Evolutionary conservation across 1,140 invertebrate genomes (phyloP).

Genomic region (Drosophila subobscura): DNA sequence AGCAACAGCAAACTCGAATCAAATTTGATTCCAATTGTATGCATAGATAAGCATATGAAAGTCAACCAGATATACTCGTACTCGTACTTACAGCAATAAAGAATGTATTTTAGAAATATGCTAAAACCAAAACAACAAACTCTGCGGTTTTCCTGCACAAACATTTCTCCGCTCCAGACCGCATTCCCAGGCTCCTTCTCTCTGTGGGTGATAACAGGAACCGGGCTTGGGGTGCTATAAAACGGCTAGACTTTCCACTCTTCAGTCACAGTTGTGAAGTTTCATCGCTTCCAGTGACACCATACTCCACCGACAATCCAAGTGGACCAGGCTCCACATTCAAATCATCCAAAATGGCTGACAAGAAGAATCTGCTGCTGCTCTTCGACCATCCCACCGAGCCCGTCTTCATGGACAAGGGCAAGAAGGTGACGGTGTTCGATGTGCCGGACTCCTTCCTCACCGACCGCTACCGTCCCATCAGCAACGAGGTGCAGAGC

Average conservation of each 20-base stretch:
- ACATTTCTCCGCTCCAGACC: neutral
- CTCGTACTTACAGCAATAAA: slow-evolving; percentile 56
- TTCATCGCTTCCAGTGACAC: slow-evolving; percentile 26
- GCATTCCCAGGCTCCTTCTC: slow-evolving; percentile 6
- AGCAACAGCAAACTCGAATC: slow-evolving; percentile 48
- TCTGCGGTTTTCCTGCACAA: slow-evolving; percentile 34
- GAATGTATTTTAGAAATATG: slow-evolving; percentile 77
- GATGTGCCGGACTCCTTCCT: slow-evolving; percentile 86
- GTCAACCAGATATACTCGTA: slow-evolving; percentile 29
- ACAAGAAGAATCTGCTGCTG: slow-evolving; percentile 84
- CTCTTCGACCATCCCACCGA: slow-evolving; percentile 91
- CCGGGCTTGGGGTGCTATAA: slow-evolving; percentile 6
- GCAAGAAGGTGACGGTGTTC: slow-evolving; percentile 86
- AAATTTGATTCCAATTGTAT: slow-evolving; percentile 74
- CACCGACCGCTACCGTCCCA: slow-evolving; percentile 87
- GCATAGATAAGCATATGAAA: slow-evolving; percentile 49
- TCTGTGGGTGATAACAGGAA: slow-evolving; percentile 5
- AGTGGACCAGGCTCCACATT: too few relatives aligned
- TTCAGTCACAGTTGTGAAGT: slow-evolving; percentile 36
- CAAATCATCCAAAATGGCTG: slow-evolving; percentile 52
- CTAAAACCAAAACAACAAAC: slow-evolving; percentile 21
- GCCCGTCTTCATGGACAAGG: slow-evolving; percentile 89
- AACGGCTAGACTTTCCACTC: neutral
- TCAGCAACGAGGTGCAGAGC: slow-evolving; percentile 84
- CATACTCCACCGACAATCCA: neutral